Conservation (phyloP, 2,888 invertebrate species). For the Entomobrya multifasciata region DNA sequence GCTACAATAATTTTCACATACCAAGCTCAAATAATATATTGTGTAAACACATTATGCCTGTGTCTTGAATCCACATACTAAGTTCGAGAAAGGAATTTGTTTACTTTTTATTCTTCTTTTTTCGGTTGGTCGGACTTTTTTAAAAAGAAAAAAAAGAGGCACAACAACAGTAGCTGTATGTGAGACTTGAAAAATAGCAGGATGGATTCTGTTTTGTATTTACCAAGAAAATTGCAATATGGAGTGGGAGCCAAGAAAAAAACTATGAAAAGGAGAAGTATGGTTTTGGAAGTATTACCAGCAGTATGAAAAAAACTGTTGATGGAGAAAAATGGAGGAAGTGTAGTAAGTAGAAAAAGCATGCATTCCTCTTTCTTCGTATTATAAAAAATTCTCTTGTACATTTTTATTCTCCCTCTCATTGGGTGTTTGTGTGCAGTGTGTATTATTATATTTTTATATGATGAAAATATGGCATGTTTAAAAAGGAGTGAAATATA, state of each 20-base stretch:
- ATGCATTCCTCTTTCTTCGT: not conserved
- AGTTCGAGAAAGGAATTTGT: constrained; percentile 61
- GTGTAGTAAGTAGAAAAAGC: not conserved
- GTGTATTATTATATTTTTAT: constrained; percentile 47
- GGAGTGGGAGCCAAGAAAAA: constrained; percentile 66
- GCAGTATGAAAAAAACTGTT: constrained; percentile 30
- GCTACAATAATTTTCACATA: constrained; percentile 51
- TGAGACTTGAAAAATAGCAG: constrained; percentile 24
- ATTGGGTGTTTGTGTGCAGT: constrained; percentile 6
- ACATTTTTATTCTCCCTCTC: constrained; percentile 21
- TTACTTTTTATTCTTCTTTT: constrained; percentile 49
- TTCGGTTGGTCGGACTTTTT: constrained; percentile 14
- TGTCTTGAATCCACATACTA: not conserved
- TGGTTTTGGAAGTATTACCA: constrained; percentile 21
- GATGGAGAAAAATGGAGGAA: constrained; percentile 55
- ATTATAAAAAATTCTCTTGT: not conserved
- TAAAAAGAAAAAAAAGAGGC: not conserved
- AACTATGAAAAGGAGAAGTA: constrained; percentile 15
- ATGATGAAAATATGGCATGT: constrained; percentile 73
- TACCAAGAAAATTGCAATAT: constrained; percentile 68
- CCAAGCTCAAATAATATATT: constrained; percentile 35
- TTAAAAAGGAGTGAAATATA: constrained; percentile 70
- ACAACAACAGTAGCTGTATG: too few relatives aligned
- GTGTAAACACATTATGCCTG: not conserved
- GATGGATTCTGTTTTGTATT: constrained; percentile 62